Percentiles rank a stretch among this genome's conserved stretches.
Conservation (phyloP, 2,888 invertebrate species). For the Drosophila austrosaltans region DNA sequence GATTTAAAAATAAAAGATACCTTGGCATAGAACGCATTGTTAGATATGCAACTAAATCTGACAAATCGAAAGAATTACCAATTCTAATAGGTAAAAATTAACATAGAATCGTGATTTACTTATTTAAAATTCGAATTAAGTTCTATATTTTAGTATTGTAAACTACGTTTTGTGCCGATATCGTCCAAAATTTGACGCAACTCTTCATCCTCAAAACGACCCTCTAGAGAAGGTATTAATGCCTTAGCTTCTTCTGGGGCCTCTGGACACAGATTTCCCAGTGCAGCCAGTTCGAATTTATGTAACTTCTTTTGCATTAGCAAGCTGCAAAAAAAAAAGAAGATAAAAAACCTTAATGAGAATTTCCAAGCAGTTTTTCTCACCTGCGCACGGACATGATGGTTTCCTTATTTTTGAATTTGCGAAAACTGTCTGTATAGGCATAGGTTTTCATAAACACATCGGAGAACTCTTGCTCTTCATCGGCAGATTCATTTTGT, state of each 20-base stretch:
- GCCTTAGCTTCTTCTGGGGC: constrained; percentile 99
- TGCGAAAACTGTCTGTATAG: constrained; percentile 90
- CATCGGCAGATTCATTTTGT: constrained; percentile 99
- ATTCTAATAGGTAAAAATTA: too few species aligned
- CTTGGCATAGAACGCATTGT: too few species aligned
- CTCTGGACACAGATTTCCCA: constrained; percentile 99
- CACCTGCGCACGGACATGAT: constrained; percentile 98
- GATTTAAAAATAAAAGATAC: too few species aligned
- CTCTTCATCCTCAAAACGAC: constrained; percentile 99
- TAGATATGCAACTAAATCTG: too few species aligned
- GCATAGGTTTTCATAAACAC: constrained; percentile 97
- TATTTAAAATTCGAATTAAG: not conserved
- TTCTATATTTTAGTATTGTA: constrained; percentile 92
- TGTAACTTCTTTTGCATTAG: constrained; percentile 97
- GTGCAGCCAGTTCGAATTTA: constrained; percentile 98
- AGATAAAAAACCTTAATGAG: not conserved
- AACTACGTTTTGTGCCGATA: constrained; percentile 98
- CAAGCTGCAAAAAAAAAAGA: constrained; percentile 86
- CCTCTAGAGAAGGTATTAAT: constrained; percentile 97
- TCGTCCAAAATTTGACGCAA: constrained; percentile 98
- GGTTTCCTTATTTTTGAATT: constrained; percentile 99
- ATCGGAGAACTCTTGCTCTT: constrained; percentile 98
- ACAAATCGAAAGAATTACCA: too few species aligned
- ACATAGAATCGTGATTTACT: not conserved
- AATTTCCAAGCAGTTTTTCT: not conserved